Evolutionary conservation across 2,797 vertebrate genomes (phyloP).

Genomic region (Delichon dasypus): DNA sequence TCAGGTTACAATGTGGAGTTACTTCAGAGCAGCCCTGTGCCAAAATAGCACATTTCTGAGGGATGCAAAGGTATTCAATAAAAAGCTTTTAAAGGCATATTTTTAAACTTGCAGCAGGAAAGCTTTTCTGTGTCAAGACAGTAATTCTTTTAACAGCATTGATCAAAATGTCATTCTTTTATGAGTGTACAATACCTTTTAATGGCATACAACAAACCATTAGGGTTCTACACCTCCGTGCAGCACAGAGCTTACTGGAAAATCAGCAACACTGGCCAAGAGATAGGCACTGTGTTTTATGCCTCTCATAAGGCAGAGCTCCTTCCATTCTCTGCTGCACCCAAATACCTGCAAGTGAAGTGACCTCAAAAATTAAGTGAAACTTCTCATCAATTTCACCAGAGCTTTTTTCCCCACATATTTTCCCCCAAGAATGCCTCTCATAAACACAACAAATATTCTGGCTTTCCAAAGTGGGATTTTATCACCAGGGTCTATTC

Average conservation of each 20-base stretch:
- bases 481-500: not conserved
- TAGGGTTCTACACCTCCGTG: constrained; percentile 84
- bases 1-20: constrained; percentile 68
- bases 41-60: constrained; percentile 86
- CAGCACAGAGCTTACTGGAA: constrained; percentile 81
- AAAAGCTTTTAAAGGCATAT: constrained; percentile 90
- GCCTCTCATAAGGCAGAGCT: constrained; percentile 58
- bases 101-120: constrained; percentile 87
- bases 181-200: constrained; percentile 92
- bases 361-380: constrained; percentile 32
- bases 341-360: constrained; percentile 43
- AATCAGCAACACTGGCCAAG: constrained; percentile 76
- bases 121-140: constrained; percentile 98
- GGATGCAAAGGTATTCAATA: constrained; percentile 93
- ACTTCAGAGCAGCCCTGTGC: constrained; percentile 76
- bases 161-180: constrained; percentile 97
- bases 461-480: not conserved
- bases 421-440: not conserved
- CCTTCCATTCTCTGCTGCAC: constrained; percentile 33
- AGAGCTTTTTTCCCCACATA: not conserved
- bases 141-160: constrained; percentile 95
- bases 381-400: constrained; percentile 12
- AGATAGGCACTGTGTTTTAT: constrained; percentile 64
- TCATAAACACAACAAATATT: not conserved
- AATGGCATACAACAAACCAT: constrained; percentile 88